These are phyloP conservation scores for Dioctria linearis DNA, from an alignment of 2,888 invertebrate genomes.

Conservation along the genomic window DNA sequence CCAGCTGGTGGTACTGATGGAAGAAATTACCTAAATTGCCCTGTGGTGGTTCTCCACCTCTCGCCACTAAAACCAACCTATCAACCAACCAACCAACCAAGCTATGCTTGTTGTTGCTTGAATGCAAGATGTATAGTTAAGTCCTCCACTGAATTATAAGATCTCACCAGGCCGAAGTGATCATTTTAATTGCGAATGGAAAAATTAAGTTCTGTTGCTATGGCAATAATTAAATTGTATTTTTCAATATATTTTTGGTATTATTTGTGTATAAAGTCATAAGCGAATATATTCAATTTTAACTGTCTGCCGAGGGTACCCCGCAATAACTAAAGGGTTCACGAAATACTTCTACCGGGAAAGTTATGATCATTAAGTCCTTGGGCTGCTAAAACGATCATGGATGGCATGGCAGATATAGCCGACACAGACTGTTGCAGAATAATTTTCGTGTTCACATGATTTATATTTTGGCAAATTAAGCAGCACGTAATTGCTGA, in stretches of 20 bases:
- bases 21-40: background rate
- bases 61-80: background rate
- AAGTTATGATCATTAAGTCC: constrained; percentile 6
- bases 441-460: background rate
- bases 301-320: background rate
- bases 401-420: background rate
- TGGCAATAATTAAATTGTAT: constrained; percentile 4
- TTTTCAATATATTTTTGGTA: background rate
- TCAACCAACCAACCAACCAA: no score
- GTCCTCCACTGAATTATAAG: no score
- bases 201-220: background rate
- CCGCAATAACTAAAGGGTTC: background rate
- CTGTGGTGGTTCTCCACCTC: background rate
- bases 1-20: constrained; percentile 1
- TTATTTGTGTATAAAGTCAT: background rate
- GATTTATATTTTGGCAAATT: constrained; percentile 1
- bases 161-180: background rate
- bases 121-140: no score
- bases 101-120: no score
- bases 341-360: background rate
- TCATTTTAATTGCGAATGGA: constrained; percentile 3
- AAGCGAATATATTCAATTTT: background rate
- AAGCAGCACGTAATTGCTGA: constrained; percentile 4
- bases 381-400: constrained; percentile 2
- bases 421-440: background rate